Conservation (phyloP, 2,888 invertebrate species). For the Cloeon dipterum region DNA sequence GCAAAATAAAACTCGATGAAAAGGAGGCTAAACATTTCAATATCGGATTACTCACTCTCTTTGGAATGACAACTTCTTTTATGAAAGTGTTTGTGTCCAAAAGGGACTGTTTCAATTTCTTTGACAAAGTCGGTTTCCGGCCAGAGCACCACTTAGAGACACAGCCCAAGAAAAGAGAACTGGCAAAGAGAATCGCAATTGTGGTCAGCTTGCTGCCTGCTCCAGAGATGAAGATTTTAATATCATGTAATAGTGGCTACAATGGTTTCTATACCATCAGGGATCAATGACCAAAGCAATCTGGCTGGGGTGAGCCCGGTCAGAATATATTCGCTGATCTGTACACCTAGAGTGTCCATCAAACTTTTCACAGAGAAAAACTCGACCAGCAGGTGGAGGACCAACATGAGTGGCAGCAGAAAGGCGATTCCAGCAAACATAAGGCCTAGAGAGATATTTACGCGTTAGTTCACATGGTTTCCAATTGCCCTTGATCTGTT, state of each 20-base stretch:
- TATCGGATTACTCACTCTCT: slow-evolving; percentile 16
- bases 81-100: neutral
- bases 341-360: neutral
- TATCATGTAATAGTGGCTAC: neutral
- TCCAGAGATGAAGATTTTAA: too few species aligned
- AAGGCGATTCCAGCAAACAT: neutral
- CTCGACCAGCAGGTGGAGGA: neutral
- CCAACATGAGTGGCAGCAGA: neutral
- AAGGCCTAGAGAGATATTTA: too few species aligned
- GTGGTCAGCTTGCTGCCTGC: slow-evolving; percentile 8
- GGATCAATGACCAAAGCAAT: slow-evolving; percentile 7
- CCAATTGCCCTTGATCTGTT: too few species aligned
- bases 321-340: neutral
- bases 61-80: slow-evolving; percentile 11
- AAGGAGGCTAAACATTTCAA: neutral
- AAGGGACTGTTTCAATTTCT: slow-evolving; percentile 15
- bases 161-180: slow-evolving; percentile 17
- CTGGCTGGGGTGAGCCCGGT: slow-evolving; percentile 3
- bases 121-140: slow-evolving; percentile 17
- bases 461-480: too few species aligned
- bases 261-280: slow-evolving; percentile 1
- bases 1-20: slow-evolving; percentile 10
- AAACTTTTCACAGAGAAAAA: neutral
- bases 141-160: slow-evolving; percentile 17
- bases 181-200: slow-evolving; percentile 13